Evolutionary conservation across 2,113 vertebrate species (phyloP).

Genomic region (Gavialis gangeticus): DNA sequence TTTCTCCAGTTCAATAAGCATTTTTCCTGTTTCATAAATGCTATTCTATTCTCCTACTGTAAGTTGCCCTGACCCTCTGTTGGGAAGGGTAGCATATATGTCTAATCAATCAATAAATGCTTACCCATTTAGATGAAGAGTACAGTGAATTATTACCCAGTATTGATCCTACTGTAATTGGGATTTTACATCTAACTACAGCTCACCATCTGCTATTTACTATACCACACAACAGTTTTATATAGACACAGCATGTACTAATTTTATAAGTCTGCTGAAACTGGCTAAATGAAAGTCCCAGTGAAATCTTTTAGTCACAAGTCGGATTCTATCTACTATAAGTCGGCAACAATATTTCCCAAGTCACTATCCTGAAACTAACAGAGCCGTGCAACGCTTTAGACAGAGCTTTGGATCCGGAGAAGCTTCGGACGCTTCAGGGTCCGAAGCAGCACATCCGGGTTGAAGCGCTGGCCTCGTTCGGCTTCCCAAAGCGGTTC

Average conservation of each 20-base stretch:
- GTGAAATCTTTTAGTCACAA: neutral
- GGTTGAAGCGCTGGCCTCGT: too few relatives aligned
- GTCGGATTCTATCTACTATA: neutral
- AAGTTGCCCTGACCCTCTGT: too few relatives aligned
- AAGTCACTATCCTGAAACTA: neutral
- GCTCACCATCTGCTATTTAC: neutral
- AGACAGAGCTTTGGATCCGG: too few relatives aligned
- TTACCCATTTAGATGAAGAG: neutral
- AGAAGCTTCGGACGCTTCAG: too few relatives aligned
- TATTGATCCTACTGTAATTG: neutral
- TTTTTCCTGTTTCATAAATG: too few relatives aligned
- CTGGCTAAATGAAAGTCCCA: neutral
- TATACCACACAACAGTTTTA: neutral
- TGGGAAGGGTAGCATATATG: too few relatives aligned
- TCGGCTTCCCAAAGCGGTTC: too few relatives aligned
- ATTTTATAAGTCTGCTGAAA: neutral
- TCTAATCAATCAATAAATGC: too few relatives aligned
- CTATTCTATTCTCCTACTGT: too few relatives aligned
- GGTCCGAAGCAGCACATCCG: too few relatives aligned
- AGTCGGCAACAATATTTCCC: neutral
- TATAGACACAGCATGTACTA: neutral
- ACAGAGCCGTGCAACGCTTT: too few relatives aligned
- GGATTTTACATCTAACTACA: neutral
- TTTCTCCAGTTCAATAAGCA: too few relatives aligned
- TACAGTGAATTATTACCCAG: neutral